A percentile compares a stretch with the other conserved stretches of the same genome.
Evolutionary conservation across 2,797 vertebrate genomes (phyloP).

Genomic region (Sebastes elongatus): DNA sequence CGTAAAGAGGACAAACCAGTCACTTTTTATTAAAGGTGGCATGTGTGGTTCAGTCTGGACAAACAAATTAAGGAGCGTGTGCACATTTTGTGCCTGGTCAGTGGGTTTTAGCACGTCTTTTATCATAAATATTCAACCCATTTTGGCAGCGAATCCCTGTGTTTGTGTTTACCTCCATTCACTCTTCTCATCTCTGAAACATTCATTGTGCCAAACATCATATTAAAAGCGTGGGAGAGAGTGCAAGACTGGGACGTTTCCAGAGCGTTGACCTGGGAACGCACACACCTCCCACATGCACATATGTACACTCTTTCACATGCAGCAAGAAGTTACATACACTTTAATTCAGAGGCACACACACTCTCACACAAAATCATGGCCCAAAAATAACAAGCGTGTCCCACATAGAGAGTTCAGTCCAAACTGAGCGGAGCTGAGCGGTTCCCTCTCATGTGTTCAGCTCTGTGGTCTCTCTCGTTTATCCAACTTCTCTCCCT

Average conservation of each 20-base stretch:
- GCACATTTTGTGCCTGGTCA: background rate
- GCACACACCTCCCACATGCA: slow-evolving; percentile 6
- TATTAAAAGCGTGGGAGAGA: slow-evolving; percentile 21
- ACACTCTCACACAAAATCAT: background rate
- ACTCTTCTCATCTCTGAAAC: background rate
- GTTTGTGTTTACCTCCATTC: slow-evolving; percentile 19
- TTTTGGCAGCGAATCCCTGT: background rate
- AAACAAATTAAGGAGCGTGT: slow-evolving; percentile 16
- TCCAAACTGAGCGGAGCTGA: background rate
- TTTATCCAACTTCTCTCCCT: too few relatives aligned
- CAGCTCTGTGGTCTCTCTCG: too few relatives aligned
- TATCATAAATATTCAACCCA: background rate
- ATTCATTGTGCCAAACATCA: background rate
- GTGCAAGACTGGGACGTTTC: background rate
- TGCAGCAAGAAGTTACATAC: background rate
- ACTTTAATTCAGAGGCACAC: background rate
- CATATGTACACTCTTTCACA: background rate
- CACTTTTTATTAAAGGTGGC: slow-evolving; percentile 34
- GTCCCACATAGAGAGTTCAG: slow-evolving; percentile 51
- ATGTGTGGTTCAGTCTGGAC: slow-evolving; percentile 5
- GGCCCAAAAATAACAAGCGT: slow-evolving; percentile 55
- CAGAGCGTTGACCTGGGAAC: slow-evolving; percentile 32
- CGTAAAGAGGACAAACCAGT: slow-evolving; percentile 37
- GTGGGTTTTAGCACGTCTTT: too few relatives aligned
- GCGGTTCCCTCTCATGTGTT: too few relatives aligned